Evolutionary conservation across 2,113 vertebrate species (phyloP), one percentile per base, ranked within the genome.

Genomic region (Astur gentilis): DNA sequence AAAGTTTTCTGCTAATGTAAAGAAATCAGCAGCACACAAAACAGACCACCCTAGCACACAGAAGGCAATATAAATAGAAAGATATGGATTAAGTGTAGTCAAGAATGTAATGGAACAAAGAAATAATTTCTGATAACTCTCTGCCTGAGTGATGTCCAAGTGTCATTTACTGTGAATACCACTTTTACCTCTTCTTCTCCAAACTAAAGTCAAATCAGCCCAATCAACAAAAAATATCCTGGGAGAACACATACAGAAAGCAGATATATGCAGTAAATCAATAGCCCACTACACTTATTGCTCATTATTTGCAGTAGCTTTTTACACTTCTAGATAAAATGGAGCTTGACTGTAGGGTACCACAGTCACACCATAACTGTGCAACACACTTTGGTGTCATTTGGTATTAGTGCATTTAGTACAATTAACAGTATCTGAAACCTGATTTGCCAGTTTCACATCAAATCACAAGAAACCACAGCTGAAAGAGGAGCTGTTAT

Each of bases 161-260:
- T 22, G 26, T 54, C 52, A 72, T 83, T 80, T 44, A 67, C 38
- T 45, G 58, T n/a, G 69, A 92, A 92, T 11, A 77, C 49, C 82
- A 85, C 69, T 67, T 77, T 57, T 42, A 92, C 5, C 36, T 90
- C 34, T 42, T 93, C 40, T 70, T 86, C 78, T 75, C 16, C 84
- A 83, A 77, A 58, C 36, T 85, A 32, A 92, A 75, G 55, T 81
- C 61, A 84, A 83, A 94, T 72, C 72, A 89, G 36, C 17, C n/a
- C 40, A 79, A 85, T 71, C 50, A 89, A 73, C 38, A 82, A 94
- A 96, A 87, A 84, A 29, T 32, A 61, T 72, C 40, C 58, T 55
- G 32, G n/a, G 55, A 95, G 38, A 94, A 90, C 38, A 87, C 20
- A 90, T 54, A 65, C 5, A 89, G 95, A 96, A 97, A 87, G 71